Base-by-base conservation (phyloP, 2,888 invertebrate genomes). In the Ganaspis brasiliensis region DNA sequence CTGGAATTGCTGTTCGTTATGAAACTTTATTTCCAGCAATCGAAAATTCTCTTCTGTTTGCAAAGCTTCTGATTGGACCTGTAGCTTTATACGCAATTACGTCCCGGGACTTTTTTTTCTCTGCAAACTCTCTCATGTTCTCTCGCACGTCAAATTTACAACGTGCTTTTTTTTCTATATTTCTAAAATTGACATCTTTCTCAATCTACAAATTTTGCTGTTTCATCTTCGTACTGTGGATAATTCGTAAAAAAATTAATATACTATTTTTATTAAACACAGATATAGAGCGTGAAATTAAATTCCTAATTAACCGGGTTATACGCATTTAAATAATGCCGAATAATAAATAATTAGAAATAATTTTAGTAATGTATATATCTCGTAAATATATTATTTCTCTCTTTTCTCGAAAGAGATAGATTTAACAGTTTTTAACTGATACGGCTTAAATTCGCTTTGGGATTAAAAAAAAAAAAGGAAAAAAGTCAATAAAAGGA, bases 51-150 rank as follows among this genome's bases (percentile, higher is more conserved):
- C 79, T 81, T 81, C 77, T 83, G 82, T 82, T 82, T 81, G 81
- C 79, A 61, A 73, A 70, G 37, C 74, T 26, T 82, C 82, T 84
- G 81, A 85, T 85, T 85, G 83, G 82, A 81, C 79, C 74, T 79
- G 75, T 73, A 76, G 77, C 80, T 76, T 81, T 79, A 72, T 76
- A 76, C 76, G 79, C 79, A 85, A 85, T 83, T 83, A 82, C 80
- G 75, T 74, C 63, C 72, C 52, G 24, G 77, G 74, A 61, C 31
- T 67, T 52, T 59, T n/a, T 67, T 37, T 52, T 45, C 37, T 21
- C 40, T 14, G 19, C 55, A 59, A 49, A 57, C 37, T 67, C 45
- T 19, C 45, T 37, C 21, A 31, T 31, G 31, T 31, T 31, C 31
- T 31, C 31, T 31, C 31, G n/a, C n/a, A 31, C 31, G 31, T 31